These are phyloP conservation scores for Scortum barcoo DNA, from an alignment of 2,113 vertebrate genomes.

Conservation along the genomic window DNA sequence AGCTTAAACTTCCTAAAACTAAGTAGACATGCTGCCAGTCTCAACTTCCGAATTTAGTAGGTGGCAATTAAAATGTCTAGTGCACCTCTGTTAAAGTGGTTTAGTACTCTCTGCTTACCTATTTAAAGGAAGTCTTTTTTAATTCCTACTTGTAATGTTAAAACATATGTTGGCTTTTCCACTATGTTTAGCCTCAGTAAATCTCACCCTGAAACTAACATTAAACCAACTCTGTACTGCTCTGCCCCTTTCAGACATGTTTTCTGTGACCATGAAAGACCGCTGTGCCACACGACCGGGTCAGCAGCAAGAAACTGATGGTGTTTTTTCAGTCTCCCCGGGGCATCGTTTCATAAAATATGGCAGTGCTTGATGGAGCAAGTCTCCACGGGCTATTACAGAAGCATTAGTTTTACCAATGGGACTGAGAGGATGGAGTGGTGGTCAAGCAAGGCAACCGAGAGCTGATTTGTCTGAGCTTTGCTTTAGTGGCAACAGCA, in stretches of 20 bases:
- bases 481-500: slow-evolving; percentile 48
- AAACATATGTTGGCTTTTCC: background rate
- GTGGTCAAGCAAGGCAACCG: slow-evolving; percentile 23
- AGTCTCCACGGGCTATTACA: slow-evolving; percentile 54
- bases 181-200: background rate
- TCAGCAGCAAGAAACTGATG: slow-evolving; percentile 27
- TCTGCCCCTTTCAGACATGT: slow-evolving; percentile 1
- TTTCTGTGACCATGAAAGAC: slow-evolving; percentile 32
- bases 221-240: background rate
- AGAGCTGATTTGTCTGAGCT: slow-evolving; percentile 5
- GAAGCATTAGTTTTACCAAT: slow-evolving; percentile 58
- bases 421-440: slow-evolving; percentile 47
- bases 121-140: background rate
- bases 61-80: slow-evolving; percentile 8
- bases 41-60: background rate
- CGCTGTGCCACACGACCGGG: slow-evolving; percentile 4
- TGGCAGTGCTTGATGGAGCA: slow-evolving; percentile 51
- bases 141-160: background rate
- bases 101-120: background rate
- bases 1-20: slow-evolving; percentile 25
- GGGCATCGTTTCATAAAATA: slow-evolving; percentile 54
- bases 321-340: slow-evolving; percentile 37
- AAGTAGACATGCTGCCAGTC: background rate
- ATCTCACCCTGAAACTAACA: background rate
- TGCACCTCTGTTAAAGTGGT: background rate